Conservation (phyloP, 2,888 invertebrate genomes). For the Periphyllus acericola region DNA sequence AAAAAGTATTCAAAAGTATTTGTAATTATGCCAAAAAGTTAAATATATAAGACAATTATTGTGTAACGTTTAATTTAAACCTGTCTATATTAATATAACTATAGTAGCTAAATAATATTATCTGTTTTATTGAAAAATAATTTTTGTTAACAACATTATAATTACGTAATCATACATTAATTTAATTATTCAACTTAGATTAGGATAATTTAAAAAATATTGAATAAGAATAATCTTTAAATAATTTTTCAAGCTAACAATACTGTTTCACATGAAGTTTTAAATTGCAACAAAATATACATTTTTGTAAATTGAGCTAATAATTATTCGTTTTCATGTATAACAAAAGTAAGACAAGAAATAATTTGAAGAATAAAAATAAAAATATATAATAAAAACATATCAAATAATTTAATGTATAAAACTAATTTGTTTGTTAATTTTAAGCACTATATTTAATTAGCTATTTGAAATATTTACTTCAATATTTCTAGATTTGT, state of each 20-base stretch:
- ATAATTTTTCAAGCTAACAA: neutral
- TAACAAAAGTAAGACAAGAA: too few species aligned
- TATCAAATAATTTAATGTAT: neutral
- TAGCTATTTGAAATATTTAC: neutral
- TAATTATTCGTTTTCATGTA: too few species aligned
- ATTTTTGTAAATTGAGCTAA: too few species aligned
- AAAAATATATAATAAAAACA: neutral
- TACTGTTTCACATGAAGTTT: neutral
- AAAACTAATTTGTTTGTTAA: neutral
- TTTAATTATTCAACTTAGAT: neutral
- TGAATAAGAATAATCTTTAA: neutral
- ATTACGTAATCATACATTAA: too few species aligned
- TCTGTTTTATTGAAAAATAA: too few species aligned
- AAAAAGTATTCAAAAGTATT: neutral
- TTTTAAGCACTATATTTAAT: slow-evolving; percentile 2
- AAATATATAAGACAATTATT: neutral
- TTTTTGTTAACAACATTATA: too few species aligned
- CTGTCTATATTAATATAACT: neutral
- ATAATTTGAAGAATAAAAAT: too few species aligned
- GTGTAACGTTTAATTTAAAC: neutral
- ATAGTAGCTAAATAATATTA: too few species aligned
- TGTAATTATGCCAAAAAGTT: neutral
- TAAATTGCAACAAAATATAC: too few species aligned
- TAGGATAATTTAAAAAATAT: neutral
- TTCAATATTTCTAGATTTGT: slow-evolving; percentile 2